Base-by-base conservation (phyloP, 1,140 invertebrate genomes). In the Lucilia sericata region DNA sequence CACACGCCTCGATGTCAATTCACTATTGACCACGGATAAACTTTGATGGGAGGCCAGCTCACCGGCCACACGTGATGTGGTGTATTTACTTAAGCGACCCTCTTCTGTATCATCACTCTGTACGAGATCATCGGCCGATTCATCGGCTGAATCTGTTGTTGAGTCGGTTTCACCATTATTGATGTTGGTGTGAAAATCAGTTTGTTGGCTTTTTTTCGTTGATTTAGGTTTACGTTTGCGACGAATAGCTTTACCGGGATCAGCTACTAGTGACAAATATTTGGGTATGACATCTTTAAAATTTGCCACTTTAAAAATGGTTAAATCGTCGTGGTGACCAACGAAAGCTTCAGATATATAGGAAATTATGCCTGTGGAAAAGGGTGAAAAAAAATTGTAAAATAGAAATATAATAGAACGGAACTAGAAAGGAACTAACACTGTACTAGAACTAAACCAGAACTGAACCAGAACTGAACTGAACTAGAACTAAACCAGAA, bases 321-420 rank as follows among this genome's bases (percentile, higher is more conserved):
- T 88, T 14, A 91, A 83, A 76, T 91, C 89, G 75, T 91, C 89
- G n/a, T 85, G 86, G 36, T 87, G 84, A 1, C 89, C 89, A 0
- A 88, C 86, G 84, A 82, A 91, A 4, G 88, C 88, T 13, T 89
- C 86, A 5, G 89, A 91, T 8, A 91, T 86, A 55, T 88, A 89
- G 60, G 88, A 90, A 2, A 91, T 88, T 17, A 91, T 85, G 36
- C 89, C 89, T 89, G 3, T 2, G 34, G 3, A 21, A 80, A 51
- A 4, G 5, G 19, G 36, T 36, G 10, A 42, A 42, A 42, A 42
- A 42, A 42, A 42, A 42, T 8, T 42, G 10, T 4, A 36, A 42
- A 42, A 42, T 2, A 13, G 0, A 65, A 19, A 65, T 30, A 30
- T 2, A 30, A 30, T 30, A 2, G 25, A 30, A 30, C n/a, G n/a